These are phyloP conservation scores for Lepus townsendii DNA, from an alignment of 2,797 vertebrate genomes.

Conservation along the genomic window DNA sequence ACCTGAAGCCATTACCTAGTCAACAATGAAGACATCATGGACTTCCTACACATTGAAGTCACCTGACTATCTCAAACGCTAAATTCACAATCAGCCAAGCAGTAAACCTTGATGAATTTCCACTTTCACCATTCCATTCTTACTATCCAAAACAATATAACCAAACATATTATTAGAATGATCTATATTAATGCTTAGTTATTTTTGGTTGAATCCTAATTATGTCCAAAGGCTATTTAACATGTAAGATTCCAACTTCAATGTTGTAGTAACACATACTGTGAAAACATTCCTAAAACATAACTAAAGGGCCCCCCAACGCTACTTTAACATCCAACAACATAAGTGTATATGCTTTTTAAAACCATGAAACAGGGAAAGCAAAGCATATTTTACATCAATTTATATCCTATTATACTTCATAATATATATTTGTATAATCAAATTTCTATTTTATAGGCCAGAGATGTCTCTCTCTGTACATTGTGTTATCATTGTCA, in stretches of 20 bases:
- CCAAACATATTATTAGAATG: slow-evolving; percentile 76
- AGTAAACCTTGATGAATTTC: slow-evolving; percentile 69
- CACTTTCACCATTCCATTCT: slow-evolving; percentile 70
- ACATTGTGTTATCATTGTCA: slow-evolving; percentile 60
- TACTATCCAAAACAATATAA: slow-evolving; percentile 71
- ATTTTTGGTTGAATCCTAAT: slow-evolving; percentile 81
- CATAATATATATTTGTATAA: slow-evolving; percentile 90
- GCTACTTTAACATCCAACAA: slow-evolving; percentile 83
- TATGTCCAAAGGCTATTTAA: slow-evolving; percentile 80
- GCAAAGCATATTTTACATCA: slow-evolving; percentile 89
- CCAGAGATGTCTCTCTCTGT: slow-evolving; percentile 72
- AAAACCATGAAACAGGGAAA: slow-evolving; percentile 86
- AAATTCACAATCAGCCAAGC: slow-evolving; percentile 70
- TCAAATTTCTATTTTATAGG: slow-evolving; percentile 88
- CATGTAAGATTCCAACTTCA: slow-evolving; percentile 81
- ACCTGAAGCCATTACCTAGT: slow-evolving; percentile 29
- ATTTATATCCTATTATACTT: slow-evolving; percentile 88
- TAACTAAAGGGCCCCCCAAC: slow-evolving; percentile 85
- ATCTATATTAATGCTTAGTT: slow-evolving; percentile 77
- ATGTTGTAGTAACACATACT: slow-evolving; percentile 89
- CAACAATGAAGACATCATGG: background rate
- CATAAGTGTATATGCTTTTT: slow-evolving; percentile 86
- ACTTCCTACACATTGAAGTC: background rate
- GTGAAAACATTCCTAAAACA: slow-evolving; percentile 87
- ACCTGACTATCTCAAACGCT: slow-evolving; percentile 76